phyloP scores from a whole-genome alignment of 1,140 invertebrate species.

The Caerostris extrusa region DNA sequence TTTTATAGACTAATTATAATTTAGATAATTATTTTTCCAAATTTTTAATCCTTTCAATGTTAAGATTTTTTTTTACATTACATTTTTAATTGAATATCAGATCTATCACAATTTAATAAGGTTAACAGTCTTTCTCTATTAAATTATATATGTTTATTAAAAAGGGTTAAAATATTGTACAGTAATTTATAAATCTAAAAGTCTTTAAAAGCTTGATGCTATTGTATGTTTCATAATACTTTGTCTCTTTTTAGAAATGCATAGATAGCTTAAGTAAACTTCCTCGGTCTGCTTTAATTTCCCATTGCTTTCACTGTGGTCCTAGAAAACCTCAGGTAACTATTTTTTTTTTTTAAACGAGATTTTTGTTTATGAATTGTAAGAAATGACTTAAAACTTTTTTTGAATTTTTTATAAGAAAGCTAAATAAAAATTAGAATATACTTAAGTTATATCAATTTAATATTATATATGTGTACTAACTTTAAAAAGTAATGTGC shows the following conservation, averaged over 20 bases:
- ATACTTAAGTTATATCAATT: background rate
- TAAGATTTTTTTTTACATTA: too few relatives aligned
- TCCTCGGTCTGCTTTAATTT: slow-evolving; percentile 3
- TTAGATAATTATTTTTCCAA: too few relatives aligned
- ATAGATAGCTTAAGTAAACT: slow-evolving; percentile 63
- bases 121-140: background rate
- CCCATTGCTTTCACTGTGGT: slow-evolving; percentile 35
- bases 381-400: background rate
- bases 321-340: slow-evolving; percentile 51
- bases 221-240: background rate
- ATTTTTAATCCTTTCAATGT: too few relatives aligned
- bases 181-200: background rate
- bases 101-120: background rate
- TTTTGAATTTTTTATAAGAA: background rate
- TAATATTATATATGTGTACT: background rate
- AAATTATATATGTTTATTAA: background rate
- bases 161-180: background rate
- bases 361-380: background rate
- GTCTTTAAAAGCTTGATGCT: background rate
- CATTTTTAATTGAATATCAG: background rate
- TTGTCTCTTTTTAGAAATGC: slow-evolving; percentile 62
- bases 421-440: background rate
- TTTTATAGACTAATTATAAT: too few relatives aligned
- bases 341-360: background rate
- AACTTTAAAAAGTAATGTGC: too few relatives aligned